Evolutionary conservation across 1,140 invertebrate species (phyloP), one percentile per base, ranked within the genome.

Genomic region (Nautilus pompilius): DNA sequence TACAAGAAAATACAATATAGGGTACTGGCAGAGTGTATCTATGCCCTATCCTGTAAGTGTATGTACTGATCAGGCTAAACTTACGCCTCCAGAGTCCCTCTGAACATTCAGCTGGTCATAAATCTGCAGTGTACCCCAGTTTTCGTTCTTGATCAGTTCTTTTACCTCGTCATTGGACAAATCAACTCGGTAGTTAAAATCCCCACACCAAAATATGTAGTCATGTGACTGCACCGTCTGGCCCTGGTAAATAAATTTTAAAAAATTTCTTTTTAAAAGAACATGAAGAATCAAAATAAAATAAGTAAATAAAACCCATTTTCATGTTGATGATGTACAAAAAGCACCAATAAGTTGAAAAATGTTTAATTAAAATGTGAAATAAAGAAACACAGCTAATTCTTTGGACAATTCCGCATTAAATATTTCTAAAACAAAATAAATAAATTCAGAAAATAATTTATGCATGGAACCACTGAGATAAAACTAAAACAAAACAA

Each of bases 141-240:
- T 91, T 63, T 91, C 88, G 62, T 88, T 86, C 54, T 87, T 87
- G 2, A 98, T 88, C 63, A 92, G 84, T 60, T 92, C 89, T 79
- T 96, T 93, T 63, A 98, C 90, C 78, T 98, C 93, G 15, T 98
- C 95, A 78, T 95, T 95, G 58, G 92, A 89, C 87, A 99, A 89
- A 80, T 98, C 96, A 64, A 99, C 91, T 60, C 98, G 87, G 79
- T 99, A 99, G 82, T 99, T 99, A 82, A 99, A 99, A 85, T 99
- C 98, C 0, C 98, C 98, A 82, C 95, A 96, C 96, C 97, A 99
- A 82, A 99, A 99, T 0, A 99, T 89, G 82, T 96, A 98, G 85
- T 99, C 97, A 80, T 99, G 97, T 15, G 92, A 92, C 81, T 93
- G 91, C 0, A 99, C 82, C 0, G 91, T 93, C 63, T 93, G 86